Evolutionary conservation across 2,888 invertebrate species (phyloP).

Genomic region (Biston stratarius): DNA sequence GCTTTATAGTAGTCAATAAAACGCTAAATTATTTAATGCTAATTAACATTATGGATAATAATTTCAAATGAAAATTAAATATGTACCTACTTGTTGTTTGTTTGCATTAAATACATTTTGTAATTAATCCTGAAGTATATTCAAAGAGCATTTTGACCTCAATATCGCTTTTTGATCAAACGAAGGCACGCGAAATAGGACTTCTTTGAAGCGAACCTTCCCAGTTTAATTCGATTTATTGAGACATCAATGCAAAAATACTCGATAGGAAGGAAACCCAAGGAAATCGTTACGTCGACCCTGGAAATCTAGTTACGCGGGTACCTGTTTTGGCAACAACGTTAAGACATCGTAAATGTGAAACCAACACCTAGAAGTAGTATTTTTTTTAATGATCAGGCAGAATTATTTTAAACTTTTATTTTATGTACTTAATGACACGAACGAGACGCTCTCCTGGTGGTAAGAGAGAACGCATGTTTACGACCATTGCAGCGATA

Average conservation of each 20-base stretch:
- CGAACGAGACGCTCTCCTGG: no score
- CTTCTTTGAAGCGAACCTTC: constrained; percentile 38
- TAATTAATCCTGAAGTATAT: constrained; percentile 11
- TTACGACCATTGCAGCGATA: no score
- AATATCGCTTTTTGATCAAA: constrained; percentile 35
- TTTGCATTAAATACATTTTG: constrained; percentile 9
- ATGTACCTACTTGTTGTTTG: neutral
- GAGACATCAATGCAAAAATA: constrained; percentile 30
- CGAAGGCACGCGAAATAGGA: constrained; percentile 34
- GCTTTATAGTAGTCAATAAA: no score
- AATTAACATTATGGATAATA: neutral
- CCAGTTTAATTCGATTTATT: constrained; percentile 41
- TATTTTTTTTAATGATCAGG: neutral
- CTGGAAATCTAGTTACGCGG: constrained; percentile 9
- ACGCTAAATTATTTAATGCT: no score
- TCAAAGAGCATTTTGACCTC: constrained; percentile 12
- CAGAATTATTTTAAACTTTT: no score
- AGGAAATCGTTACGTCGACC: neutral
- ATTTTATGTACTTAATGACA: no score
- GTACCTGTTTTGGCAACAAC: constrained; percentile 1
- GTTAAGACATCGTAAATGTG: constrained; percentile 1
- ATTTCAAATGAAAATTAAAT: constrained; percentile 3
- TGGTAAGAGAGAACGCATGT: no score
- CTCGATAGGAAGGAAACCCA: constrained; percentile 6
- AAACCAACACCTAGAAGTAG: neutral